These are phyloP conservation scores for Clavelina lepadiformis DNA, from an alignment of 23 tunicate genomes.

Conservation along the genomic window DNA sequence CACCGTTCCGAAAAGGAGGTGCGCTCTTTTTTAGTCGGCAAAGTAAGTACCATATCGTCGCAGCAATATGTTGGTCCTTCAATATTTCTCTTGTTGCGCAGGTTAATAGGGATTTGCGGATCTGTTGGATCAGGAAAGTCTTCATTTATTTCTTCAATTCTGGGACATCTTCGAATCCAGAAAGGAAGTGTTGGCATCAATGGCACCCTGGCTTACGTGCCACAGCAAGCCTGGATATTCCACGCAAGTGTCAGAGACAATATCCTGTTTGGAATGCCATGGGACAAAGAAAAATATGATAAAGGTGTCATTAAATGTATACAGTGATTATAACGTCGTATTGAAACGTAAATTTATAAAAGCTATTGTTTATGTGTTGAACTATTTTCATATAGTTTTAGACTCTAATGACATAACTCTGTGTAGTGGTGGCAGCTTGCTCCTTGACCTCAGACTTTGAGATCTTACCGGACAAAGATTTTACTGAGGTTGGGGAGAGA, in stretches of 20 bases:
- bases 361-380: too few species aligned
- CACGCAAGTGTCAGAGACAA: slow-evolving; percentile 79
- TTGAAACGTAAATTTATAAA: too few species aligned
- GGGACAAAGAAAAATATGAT: slow-evolving; percentile 67
- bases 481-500: slow-evolving; percentile 89
- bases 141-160: slow-evolving; percentile 42
- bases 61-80: too few species aligned
- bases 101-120: slow-evolving; percentile 84
- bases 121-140: slow-evolving; percentile 92
- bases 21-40: too few species aligned
- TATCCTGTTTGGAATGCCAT: slow-evolving; percentile 70
- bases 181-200: slow-evolving; percentile 59
- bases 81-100: too few species aligned
- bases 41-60: too few species aligned
- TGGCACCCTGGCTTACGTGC: slow-evolving; percentile 80
- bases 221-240: slow-evolving; percentile 97
- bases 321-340: too few species aligned
- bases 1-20: slow-evolving; percentile 35
- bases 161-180: slow-evolving; percentile 67
- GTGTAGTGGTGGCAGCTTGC: slow-evolving; percentile 44
- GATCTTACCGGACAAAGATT: slow-evolving; percentile 66
- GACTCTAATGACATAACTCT: too few species aligned
- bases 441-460: slow-evolving; percentile 67
- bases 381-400: too few species aligned
- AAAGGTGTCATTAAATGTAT: slow-evolving; percentile 34